Evolutionary conservation across 2,113 vertebrate genomes (phyloP).

Genomic region (Amphiprion ocellaris): DNA sequence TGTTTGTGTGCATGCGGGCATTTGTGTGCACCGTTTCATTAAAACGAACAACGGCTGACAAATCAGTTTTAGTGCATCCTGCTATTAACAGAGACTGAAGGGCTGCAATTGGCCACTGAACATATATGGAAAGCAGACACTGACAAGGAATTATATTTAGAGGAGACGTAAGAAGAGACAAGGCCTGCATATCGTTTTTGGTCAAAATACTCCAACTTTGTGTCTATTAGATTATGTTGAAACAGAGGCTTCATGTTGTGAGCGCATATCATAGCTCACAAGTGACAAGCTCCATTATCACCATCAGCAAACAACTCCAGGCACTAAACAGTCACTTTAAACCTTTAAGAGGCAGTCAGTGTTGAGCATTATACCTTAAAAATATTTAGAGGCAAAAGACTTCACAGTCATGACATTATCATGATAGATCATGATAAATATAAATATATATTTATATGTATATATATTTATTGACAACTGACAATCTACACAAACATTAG

Average conservation of each 20-base stretch:
- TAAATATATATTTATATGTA: no score
- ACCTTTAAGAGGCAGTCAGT: neutral
- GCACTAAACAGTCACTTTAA: neutral
- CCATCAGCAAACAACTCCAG: no score
- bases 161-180: neutral
- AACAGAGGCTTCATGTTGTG: no score
- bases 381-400: no score
- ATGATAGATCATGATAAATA: no score
- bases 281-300: no score
- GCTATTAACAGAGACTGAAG: conserved; percentile 58
- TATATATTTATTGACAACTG: no score
- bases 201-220: neutral
- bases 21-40: conserved; percentile 45
- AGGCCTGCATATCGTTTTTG: neutral
- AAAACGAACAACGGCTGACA: conserved; percentile 57
- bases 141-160: neutral
- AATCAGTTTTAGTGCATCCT: conserved; percentile 70
- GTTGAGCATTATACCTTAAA: neutral
- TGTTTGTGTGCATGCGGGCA: conserved; percentile 59
- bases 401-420: no score
- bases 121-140: neutral
- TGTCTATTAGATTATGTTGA: neutral
- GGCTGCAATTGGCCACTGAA: conserved; percentile 3
- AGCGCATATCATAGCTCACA: no score
- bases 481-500: no score